Conservation (phyloP, 1,140 invertebrate genomes). For the Drosophila kikkawai region DNA sequence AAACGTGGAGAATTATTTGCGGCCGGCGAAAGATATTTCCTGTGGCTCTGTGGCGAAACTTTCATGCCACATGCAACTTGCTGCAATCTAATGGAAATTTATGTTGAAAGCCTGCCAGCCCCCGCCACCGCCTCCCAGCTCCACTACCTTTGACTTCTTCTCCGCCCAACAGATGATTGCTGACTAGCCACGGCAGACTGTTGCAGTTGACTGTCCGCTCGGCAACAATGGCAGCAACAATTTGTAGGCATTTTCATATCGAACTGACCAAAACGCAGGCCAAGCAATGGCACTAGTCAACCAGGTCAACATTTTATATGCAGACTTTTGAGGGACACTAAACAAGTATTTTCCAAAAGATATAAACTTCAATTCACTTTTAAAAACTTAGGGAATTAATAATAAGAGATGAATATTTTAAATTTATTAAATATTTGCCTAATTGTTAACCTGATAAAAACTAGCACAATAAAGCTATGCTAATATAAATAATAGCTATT, state of each 20-base stretch:
- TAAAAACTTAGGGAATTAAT: too few species aligned
- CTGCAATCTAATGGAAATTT: conserved; percentile 82
- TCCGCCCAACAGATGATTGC: conserved; percentile 21
- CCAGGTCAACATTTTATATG: not conserved
- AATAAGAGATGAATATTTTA: too few species aligned
- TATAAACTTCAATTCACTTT: too few species aligned
- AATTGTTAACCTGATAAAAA: too few species aligned
- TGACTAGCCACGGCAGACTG: conserved; percentile 16
- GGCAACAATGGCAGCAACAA: conserved; percentile 62
- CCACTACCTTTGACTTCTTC: conserved; percentile 5
- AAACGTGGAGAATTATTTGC: conserved; percentile 82
- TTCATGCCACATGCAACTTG: conserved; percentile 80
- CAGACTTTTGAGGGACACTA: not conserved
- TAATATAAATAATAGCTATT: too few species aligned
- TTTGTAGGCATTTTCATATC: conserved; percentile 79
- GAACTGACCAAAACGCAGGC: conserved; percentile 65
- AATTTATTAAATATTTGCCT: too few species aligned
- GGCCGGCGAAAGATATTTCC: conserved; percentile 81
- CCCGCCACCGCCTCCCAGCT: not conserved
- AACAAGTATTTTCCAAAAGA: too few species aligned
- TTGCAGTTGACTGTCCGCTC: conserved; percentile 49
- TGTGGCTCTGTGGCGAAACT: conserved; percentile 66
- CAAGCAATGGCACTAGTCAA: conserved; percentile 46
- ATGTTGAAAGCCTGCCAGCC: conserved; percentile 76
- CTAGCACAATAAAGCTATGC: too few species aligned